These are phyloP conservation scores for Halichondria panicea DNA, from an alignment of 37 sponge, comb jelly and placozoan species.

Conservation along the genomic window DNA sequence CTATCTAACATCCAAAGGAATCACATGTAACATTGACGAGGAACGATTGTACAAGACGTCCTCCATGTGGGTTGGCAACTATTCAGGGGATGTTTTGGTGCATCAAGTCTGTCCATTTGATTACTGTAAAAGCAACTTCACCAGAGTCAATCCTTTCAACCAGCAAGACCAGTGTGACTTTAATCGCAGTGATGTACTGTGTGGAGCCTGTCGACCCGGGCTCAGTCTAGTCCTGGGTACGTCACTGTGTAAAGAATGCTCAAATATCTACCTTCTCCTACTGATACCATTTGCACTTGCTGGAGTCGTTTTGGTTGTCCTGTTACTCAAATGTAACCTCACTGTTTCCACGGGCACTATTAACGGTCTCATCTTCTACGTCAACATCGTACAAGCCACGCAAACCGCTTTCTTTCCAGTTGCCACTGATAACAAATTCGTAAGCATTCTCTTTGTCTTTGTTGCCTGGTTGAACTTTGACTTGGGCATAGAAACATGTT, in stretches of 20 bases:
- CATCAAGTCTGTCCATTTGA: neutral
- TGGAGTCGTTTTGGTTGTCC: neutral
- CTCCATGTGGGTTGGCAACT: neutral
- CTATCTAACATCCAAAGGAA: too few species aligned
- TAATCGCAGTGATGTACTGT: neutral
- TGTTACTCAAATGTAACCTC: neutral
- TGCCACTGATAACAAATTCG: neutral
- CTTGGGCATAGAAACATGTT: constrained; percentile 25
- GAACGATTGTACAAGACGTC: neutral
- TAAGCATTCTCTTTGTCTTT: neutral
- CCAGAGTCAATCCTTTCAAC: neutral
- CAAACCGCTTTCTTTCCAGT: neutral
- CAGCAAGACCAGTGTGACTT: neutral
- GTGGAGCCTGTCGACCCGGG: neutral
- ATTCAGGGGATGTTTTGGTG: neutral
- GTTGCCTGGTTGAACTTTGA: constrained; percentile 38
- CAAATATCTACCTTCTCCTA: constrained; percentile 3
- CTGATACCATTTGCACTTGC: neutral
- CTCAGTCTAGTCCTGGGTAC: constrained; percentile 1
- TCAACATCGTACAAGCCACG: neutral
- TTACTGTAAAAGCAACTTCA: neutral
- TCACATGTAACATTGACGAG: neutral
- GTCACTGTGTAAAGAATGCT: neutral
- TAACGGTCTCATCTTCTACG: neutral
- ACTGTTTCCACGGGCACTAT: neutral